Base-by-base conservation (phyloP, 2,888 invertebrate genomes). In the Catocala fraxini region DNA sequence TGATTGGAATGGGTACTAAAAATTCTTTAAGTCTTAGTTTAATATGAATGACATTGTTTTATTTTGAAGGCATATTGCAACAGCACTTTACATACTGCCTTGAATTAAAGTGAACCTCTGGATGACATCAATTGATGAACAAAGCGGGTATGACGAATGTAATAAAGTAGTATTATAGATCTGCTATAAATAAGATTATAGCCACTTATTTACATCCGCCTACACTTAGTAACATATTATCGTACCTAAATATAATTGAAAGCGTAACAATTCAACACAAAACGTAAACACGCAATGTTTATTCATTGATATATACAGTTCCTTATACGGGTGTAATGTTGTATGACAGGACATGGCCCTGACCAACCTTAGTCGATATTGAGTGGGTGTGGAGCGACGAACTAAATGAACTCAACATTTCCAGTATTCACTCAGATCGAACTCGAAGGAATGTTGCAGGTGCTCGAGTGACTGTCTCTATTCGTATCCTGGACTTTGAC, bases 341-440 rank as follows among this genome's bases (percentile, higher is more conserved):
- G 71, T 65, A 65, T 68, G 70, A 66, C 73, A 79, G 73, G 75
- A 69, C 63, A 63, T 64, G 83, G 73, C 81, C 84, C 66, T 82
- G 83, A 82, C 83, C 65, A 81, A 66, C 82, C 83, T 81, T 75
- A 76, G 69, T 73, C 63, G 70, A 74, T 75, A 75, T 70, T 61
- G 73, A 71, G 79, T 83, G 80, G 82, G 79, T 65, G 79, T 71
- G 74, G 71, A 64, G 52, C 68, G 70, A 63, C 68, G 57, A 77
- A 74, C 65, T 72, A 64, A 51, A 56, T 52, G 51, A 62, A 57
- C 51, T 51, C 48, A 59, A 60, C 63, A 55, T 63, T 60, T 58
- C 65, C 46, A 73, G 61, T 68, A 67, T 66, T 68, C 51, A 47
- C 60, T 59, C 63, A 64, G 62, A 67, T 66, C 46, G 52, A 62